Evolutionary conservation across 2,888 invertebrate species (phyloP).

Genomic region (Hydrotaea cyrtoneurina): DNA sequence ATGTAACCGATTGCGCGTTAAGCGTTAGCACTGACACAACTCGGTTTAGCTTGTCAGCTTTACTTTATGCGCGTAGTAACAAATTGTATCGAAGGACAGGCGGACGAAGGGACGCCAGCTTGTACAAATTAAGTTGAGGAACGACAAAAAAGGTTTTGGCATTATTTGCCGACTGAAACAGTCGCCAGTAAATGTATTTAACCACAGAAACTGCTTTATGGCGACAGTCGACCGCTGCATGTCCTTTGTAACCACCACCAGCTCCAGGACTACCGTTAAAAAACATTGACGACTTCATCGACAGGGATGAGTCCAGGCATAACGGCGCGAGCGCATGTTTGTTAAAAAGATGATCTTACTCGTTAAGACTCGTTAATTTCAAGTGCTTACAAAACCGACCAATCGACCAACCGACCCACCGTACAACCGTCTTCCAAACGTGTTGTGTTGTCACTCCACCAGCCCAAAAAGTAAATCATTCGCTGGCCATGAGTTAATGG

Average conservation of each 20-base stretch:
- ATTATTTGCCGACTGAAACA: constrained; percentile 35
- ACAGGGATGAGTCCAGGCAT: constrained; percentile 15
- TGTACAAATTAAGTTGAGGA: background rate
- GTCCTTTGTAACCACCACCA: constrained; percentile 44
- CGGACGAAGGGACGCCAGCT: background rate
- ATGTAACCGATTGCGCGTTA: constrained; percentile 74
- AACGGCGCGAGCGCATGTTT: constrained; percentile 5
- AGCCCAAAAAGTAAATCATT: background rate
- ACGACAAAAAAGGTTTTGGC: constrained; percentile 31
- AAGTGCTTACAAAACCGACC: background rate
- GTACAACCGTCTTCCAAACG: background rate
- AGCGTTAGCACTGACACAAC: constrained; percentile 71
- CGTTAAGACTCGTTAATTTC: constrained; percentile 37
- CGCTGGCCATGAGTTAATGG: constrained; percentile 12
- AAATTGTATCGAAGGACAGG: background rate
- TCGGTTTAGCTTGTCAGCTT: constrained; percentile 78
- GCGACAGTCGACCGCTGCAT: constrained; percentile 38
- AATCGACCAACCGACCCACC: background rate
- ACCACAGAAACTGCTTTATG: constrained; percentile 46
- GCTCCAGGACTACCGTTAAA: constrained; percentile 3
- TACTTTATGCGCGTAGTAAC: constrained; percentile 68
- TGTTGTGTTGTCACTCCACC: background rate
- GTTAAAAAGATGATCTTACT: constrained; percentile 43
- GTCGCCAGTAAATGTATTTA: constrained; percentile 40
- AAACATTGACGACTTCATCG: background rate